phyloP scores from a whole-genome alignment of 2,113 vertebrate genomes.

The Coturnix japonica region DNA sequence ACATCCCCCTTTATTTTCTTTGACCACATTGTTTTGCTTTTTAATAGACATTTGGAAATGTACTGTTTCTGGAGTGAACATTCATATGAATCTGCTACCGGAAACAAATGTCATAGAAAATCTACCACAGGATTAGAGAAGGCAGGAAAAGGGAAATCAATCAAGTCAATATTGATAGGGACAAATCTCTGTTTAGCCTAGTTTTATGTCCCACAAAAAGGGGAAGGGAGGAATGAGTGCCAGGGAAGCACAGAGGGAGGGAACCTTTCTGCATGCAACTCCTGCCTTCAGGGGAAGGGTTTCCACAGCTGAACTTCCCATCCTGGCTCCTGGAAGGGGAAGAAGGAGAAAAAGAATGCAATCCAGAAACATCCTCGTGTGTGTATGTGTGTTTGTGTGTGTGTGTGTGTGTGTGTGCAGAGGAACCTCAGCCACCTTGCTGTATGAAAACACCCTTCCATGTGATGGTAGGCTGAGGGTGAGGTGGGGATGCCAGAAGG shows the following conservation, averaged over 20 bases:
- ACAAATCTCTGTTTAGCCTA: constrained; percentile 51
- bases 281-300: not conserved
- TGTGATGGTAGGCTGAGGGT: not conserved
- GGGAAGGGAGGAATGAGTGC: not conserved
- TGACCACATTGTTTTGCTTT: constrained; percentile 44
- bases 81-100: constrained; percentile 25
- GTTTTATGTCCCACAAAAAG: not conserved
- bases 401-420: not conserved
- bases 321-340: not conserved
- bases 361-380: constrained; percentile 4
- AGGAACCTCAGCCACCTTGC: not conserved
- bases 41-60: constrained; percentile 51
- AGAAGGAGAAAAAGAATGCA: not conserved
- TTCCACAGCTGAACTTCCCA: constrained; percentile 29
- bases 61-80: constrained; percentile 33
- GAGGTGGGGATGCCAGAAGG: not conserved
- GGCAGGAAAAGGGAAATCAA: constrained; percentile 62
- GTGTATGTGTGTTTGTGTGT: not conserved
- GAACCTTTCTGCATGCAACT: not conserved
- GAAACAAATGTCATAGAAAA: constrained; percentile 55
- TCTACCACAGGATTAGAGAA: constrained; percentile 57
- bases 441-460: not conserved
- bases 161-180: constrained; percentile 52
- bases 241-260: not conserved
- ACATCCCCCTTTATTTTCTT: constrained; percentile 48